phyloP scores from a whole-genome alignment of 2,113 vertebrate genomes.

The Edolisoma coerulescens region DNA sequence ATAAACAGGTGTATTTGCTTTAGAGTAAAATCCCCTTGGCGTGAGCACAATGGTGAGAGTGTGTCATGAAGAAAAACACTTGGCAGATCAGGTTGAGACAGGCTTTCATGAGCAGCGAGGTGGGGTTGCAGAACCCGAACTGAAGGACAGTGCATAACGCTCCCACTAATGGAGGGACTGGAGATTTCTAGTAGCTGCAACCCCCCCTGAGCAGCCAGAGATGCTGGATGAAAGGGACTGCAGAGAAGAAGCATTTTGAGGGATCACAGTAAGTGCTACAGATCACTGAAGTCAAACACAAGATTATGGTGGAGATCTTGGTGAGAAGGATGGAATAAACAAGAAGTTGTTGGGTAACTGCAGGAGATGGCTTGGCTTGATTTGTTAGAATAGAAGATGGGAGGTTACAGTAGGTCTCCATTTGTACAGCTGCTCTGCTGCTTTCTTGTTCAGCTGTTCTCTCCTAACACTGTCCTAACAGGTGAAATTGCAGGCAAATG shows the following conservation, averaged over 20 bases:
- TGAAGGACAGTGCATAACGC: accelerated
- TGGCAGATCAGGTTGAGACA: neutral
- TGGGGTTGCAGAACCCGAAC: neutral
- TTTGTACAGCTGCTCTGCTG: neutral
- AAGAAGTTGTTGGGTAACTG: neutral
- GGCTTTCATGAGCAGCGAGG: neutral
- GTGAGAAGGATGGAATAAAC: neutral
- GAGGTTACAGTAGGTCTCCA: neutral
- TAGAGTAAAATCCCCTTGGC: neutral
- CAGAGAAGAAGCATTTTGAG: neutral
- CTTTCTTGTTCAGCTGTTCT: neutral
- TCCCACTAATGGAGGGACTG: neutral
- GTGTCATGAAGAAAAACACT: neutral
- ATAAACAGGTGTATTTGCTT: neutral
- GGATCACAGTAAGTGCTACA: neutral
- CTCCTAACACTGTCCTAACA: neutral
- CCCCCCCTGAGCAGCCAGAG: accelerated
- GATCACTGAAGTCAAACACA: neutral
- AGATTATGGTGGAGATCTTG: neutral
- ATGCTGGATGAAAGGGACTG: neutral
- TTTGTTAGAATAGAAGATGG: neutral
- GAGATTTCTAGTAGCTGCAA: neutral
- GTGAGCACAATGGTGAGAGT: neutral
- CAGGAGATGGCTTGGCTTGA: neutral
- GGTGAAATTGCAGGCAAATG: neutral